A percentile compares a stretch with the other conserved stretches of the same genome.
phyloP scores from a whole-genome alignment of 2,888 invertebrate species.

The Vanessa cardui region DNA sequence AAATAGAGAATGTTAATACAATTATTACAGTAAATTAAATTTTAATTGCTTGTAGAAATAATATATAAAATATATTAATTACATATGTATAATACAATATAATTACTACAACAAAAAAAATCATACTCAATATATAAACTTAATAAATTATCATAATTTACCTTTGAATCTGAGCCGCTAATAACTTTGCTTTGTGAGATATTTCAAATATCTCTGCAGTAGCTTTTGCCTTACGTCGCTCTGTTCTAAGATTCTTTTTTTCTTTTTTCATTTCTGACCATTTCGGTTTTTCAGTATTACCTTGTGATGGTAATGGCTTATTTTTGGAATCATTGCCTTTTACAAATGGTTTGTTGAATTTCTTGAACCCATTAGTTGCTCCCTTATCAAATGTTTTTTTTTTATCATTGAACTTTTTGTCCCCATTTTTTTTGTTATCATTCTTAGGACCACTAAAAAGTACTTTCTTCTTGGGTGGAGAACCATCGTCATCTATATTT shows the following conservation, averaged over 20 bases:
- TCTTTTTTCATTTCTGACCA: slow-evolving; percentile 90
- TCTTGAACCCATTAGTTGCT: slow-evolving; percentile 37
- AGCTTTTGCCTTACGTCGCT: slow-evolving; percentile 84
- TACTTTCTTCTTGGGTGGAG: slow-evolving; percentile 60
- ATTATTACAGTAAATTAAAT: neutral
- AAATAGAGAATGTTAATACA: neutral
- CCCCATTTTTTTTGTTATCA: slow-evolving; percentile 32
- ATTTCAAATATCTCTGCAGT: slow-evolving; percentile 73
- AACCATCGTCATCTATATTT: slow-evolving; percentile 48
- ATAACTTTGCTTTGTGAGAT: slow-evolving; percentile 72
- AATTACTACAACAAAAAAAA: no score
- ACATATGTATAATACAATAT: no score
- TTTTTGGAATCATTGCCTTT: slow-evolving; percentile 47
- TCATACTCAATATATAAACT: neutral
- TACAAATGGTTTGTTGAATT: slow-evolving; percentile 36
- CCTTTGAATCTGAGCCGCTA: slow-evolving; percentile 76
- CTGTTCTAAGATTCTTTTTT: slow-evolving; percentile 86
- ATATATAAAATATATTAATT: no score
- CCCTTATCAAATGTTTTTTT: slow-evolving; percentile 39
- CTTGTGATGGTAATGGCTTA: slow-evolving; percentile 53
- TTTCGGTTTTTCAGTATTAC: slow-evolving; percentile 77
- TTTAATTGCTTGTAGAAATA: neutral
- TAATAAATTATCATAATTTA: slow-evolving; percentile 39
- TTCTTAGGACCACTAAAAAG: slow-evolving; percentile 43
- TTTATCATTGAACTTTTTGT: slow-evolving; percentile 31